A percentile compares a stretch with the other conserved stretches of the same genome.
Conservation (phyloP, 2,113 vertebrate species). For the Callipepla squamata region DNA sequence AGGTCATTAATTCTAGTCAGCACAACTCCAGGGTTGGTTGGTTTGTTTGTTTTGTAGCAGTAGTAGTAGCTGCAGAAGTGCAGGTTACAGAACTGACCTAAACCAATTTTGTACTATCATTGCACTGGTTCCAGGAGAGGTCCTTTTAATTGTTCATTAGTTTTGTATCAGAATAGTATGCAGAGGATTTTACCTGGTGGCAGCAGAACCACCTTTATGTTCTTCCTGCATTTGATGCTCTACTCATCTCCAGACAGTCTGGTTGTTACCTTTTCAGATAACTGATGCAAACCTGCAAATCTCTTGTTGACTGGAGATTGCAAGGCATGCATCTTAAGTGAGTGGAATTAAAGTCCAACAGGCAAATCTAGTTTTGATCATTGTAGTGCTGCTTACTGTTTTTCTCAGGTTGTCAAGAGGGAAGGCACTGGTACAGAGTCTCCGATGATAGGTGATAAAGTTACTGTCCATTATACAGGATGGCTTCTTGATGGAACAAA, state of each 20-base stretch:
- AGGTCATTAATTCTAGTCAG: neutral
- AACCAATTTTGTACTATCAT: neutral
- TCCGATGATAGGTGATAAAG: slow-evolving; percentile 95
- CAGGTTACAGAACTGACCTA: neutral
- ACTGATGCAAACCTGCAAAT: neutral
- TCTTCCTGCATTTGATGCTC: neutral
- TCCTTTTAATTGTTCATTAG: neutral
- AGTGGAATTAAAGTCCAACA: neutral
- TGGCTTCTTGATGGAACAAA: slow-evolving; percentile 91
- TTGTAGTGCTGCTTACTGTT: neutral
- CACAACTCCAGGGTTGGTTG: neutral
- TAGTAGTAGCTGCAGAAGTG: fast-evolving
- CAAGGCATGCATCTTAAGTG: fast-evolving
- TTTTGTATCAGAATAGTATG: neutral
- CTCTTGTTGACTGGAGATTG: neutral
- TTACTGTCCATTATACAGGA: slow-evolving; percentile 95
- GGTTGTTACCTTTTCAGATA: neutral
- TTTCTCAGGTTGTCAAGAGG: slow-evolving; percentile 87
- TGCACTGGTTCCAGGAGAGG: neutral
- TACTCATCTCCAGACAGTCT: neutral
- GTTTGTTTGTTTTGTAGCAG: neutral
- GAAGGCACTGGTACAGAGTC: slow-evolving; percentile 87
- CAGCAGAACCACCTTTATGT: slow-evolving; percentile 28
- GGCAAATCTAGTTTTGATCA: neutral
- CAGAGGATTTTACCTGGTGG: neutral